A percentile compares a stretch with the other conserved stretches of the same genome.
Evolutionary conservation across 2,113 vertebrate species (phyloP).

Genomic region (Tretioscincus oriximinensis): DNA sequence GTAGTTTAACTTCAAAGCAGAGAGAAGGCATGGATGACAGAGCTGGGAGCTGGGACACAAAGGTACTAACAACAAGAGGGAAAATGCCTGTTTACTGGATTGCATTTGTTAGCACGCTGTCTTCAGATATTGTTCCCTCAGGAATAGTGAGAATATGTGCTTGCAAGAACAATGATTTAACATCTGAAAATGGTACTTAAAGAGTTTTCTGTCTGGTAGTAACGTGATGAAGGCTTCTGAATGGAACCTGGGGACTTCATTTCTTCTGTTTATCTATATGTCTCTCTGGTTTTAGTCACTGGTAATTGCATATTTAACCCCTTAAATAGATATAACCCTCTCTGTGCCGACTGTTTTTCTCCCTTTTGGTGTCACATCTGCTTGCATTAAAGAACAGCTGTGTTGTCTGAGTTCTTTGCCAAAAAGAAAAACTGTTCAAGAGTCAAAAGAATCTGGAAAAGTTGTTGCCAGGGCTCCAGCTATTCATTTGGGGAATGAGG

Average conservation of each 20-base stretch:
- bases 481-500: conserved; percentile 33
- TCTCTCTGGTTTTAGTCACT: conserved; percentile 78
- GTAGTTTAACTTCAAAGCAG: conserved; percentile 76
- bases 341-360: conserved; percentile 46
- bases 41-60: conserved; percentile 73
- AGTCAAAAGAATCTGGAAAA: conserved; percentile 56
- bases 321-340: conserved; percentile 76
- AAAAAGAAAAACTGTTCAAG: conserved; percentile 30
- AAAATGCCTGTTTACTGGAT: conserved; percentile 82
- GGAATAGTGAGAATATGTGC: conserved; percentile 74
- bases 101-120: conserved; percentile 81
- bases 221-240: conserved; percentile 76
- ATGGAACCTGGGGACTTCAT: conserved; percentile 79
- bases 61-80: conserved; percentile 76
- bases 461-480: conserved; percentile 41
- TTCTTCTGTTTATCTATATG: conserved; percentile 80
- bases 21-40: conserved; percentile 77
- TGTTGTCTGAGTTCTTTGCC: conserved; percentile 41
- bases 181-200: conserved; percentile 83
- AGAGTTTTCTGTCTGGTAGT: conserved; percentile 81
- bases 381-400: conserved; percentile 58
- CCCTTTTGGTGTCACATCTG: conserved; percentile 42
- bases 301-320: conserved; percentile 80
- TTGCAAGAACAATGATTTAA: conserved; percentile 77
- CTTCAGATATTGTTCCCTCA: conserved; percentile 80